Evolutionary conservation across 2,888 invertebrate genomes (phyloP).

Genomic region (Melanotus villosus): DNA sequence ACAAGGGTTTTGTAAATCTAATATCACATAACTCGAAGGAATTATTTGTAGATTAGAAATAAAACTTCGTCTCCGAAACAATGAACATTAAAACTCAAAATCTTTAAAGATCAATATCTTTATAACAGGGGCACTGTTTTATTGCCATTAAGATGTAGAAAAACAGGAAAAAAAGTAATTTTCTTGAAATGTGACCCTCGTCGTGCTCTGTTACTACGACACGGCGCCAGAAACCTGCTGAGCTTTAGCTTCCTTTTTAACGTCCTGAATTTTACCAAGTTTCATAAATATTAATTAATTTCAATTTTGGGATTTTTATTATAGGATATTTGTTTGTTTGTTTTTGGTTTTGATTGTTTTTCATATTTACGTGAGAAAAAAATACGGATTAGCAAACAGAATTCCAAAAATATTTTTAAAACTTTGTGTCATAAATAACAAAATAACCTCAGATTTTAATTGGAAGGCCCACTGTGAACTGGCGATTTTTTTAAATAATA

Average conservation of each 20-base stretch:
- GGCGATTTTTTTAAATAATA: too few relatives aligned
- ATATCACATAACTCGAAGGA: too few relatives aligned
- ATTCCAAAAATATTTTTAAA: too few relatives aligned
- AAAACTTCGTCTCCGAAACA: too few relatives aligned
- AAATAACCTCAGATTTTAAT: too few relatives aligned
- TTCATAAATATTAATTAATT: neutral
- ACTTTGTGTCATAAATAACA: too few relatives aligned
- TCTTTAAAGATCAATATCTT: conserved; percentile 6
- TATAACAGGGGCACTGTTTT: neutral
- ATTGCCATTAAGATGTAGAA: conserved; percentile 10
- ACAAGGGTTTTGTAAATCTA: too few relatives aligned
- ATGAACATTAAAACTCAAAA: too few relatives aligned
- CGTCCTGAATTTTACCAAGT: neutral
- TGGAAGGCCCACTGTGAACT: too few relatives aligned
- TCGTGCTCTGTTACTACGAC: conserved; percentile 2
- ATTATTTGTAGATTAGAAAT: too few relatives aligned
- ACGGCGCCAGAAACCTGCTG: conserved; percentile 29
- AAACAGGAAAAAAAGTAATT: neutral
- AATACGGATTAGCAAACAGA: neutral
- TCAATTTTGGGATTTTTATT: neutral
- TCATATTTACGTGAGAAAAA: neutral
- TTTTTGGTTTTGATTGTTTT: neutral
- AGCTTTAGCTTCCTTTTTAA: neutral
- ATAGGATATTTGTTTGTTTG: neutral
- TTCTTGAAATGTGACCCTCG: conserved; percentile 10